Conservation (phyloP, 2,797 vertebrate genomes). For the Lutjanus campechanus region DNA sequence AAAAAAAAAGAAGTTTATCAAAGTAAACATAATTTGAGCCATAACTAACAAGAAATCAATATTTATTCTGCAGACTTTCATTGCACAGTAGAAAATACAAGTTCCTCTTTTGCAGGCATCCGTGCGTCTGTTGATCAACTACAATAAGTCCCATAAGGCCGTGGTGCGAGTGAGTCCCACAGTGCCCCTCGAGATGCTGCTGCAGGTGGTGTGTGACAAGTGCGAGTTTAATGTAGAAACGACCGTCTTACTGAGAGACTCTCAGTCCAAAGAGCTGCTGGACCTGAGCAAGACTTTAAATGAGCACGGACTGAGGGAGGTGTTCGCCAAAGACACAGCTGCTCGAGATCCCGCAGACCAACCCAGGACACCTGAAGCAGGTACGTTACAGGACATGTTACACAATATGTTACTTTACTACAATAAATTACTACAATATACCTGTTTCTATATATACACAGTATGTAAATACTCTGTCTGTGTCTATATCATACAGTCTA, state of each 20-base stretch:
- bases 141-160: constrained; percentile 93
- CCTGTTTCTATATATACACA: background rate
- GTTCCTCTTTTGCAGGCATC: constrained; percentile 87
- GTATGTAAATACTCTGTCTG: too few relatives aligned
- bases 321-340: constrained; percentile 91
- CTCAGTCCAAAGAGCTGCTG: constrained; percentile 86
- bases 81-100: accelerated
- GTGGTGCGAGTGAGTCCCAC: constrained; percentile 93
- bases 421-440: background rate
- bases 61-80: background rate
- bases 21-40: background rate
- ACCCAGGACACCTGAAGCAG: constrained; percentile 17
- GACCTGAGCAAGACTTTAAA: constrained; percentile 91
- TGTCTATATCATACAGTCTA: background rate
- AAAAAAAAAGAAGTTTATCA: background rate
- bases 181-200: constrained; percentile 88
- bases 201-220: constrained; percentile 90
- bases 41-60: background rate
- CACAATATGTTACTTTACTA: too few relatives aligned
- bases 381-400: constrained; percentile 30
- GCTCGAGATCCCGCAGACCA: constrained; percentile 51
- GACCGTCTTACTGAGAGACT: constrained; percentile 89
- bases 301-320: constrained; percentile 92
- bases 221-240: constrained; percentile 91
- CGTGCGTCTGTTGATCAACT: constrained; percentile 95